phyloP scores from a whole-genome alignment of 2,113 vertebrate genomes.

The Orientallactaga bullata region DNA sequence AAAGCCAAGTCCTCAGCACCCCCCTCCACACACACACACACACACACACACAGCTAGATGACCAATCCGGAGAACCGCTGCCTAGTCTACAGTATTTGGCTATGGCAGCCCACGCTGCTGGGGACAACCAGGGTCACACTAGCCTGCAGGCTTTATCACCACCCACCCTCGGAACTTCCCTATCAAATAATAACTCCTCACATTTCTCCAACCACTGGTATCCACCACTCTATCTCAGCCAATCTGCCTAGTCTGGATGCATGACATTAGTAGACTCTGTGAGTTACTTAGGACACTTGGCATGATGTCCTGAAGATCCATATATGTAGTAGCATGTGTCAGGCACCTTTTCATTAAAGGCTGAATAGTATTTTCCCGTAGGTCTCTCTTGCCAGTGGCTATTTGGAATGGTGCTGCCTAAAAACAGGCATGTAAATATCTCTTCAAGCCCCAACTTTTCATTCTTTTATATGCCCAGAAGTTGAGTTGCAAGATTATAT shows the following conservation, averaged over 20 bases:
- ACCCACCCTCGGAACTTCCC: too few species aligned
- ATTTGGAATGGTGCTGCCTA: not conserved
- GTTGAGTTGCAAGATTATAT: not conserved
- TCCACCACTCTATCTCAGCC: not conserved
- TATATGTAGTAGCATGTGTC: not conserved
- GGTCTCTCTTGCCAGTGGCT: not conserved
- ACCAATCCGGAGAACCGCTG: too few species aligned
- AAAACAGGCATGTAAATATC: not conserved
- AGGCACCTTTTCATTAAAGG: not conserved
- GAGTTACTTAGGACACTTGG: not conserved
- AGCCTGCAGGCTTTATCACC: rapidly evolving
- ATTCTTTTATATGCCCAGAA: not conserved
- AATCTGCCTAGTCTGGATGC: not conserved
- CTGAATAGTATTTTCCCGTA: not conserved
- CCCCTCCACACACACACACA: too few species aligned
- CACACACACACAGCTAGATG: too few species aligned
- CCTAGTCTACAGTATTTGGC: not conserved
- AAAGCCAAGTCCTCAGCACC: too few species aligned
- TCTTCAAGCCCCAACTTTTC: not conserved
- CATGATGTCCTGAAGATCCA: not conserved
- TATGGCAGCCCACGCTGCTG: not conserved
- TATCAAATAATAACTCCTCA: too few species aligned
- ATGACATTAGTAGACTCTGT: not conserved
- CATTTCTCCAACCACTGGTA: not conserved
- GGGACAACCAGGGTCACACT: rapidly evolving